Percentiles rank a stretch among this genome's conserved stretches.
Evolutionary conservation across 1,140 invertebrate genomes (phyloP).

Genomic region (Heliothis subflexa): DNA sequence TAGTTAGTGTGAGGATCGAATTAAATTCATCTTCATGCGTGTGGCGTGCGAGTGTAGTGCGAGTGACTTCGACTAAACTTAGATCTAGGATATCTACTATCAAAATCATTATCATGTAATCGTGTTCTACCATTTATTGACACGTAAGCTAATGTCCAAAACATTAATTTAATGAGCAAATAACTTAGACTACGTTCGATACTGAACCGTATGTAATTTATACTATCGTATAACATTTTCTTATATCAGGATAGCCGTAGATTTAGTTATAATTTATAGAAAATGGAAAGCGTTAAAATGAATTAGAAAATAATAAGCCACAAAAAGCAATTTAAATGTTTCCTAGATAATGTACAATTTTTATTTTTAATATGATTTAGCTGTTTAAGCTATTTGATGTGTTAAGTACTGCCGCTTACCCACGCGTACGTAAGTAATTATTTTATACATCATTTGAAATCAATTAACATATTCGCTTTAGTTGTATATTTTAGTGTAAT

Average conservation of each 20-base stretch:
- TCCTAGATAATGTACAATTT: slow-evolving; percentile 70
- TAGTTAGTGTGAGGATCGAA: slow-evolving; percentile 59
- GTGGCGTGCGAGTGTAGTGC: slow-evolving; percentile 44
- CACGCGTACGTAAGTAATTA: slow-evolving; percentile 29
- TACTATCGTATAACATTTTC: slow-evolving; percentile 26
- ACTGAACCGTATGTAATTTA: slow-evolving; percentile 35
- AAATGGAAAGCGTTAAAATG: slow-evolving; percentile 28
- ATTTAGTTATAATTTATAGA: slow-evolving; percentile 44
- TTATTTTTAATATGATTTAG: slow-evolving; percentile 48
- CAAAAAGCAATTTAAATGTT: slow-evolving; percentile 66
- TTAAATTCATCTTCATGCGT: slow-evolving; percentile 66
- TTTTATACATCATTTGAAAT: slow-evolving; percentile 31
- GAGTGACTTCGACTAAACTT: slow-evolving; percentile 44
- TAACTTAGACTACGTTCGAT: slow-evolving; percentile 37
- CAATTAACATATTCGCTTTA: slow-evolving; percentile 63
- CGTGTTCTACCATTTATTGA: slow-evolving; percentile 38
- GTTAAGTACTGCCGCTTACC: slow-evolving; percentile 26
- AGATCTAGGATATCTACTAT: slow-evolving; percentile 19
- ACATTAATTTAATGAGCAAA: slow-evolving; percentile 45
- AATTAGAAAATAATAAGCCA: slow-evolving; percentile 53
- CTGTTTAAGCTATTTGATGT: slow-evolving; percentile 47
- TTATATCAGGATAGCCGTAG: slow-evolving; percentile 44
- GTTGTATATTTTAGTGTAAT: slow-evolving; percentile 73
- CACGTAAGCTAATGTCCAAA: slow-evolving; percentile 49
- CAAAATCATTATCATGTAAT: slow-evolving; percentile 35